Conservation (phyloP, 2,113 vertebrate species). For the Lycocorax pyrrhopterus region DNA sequence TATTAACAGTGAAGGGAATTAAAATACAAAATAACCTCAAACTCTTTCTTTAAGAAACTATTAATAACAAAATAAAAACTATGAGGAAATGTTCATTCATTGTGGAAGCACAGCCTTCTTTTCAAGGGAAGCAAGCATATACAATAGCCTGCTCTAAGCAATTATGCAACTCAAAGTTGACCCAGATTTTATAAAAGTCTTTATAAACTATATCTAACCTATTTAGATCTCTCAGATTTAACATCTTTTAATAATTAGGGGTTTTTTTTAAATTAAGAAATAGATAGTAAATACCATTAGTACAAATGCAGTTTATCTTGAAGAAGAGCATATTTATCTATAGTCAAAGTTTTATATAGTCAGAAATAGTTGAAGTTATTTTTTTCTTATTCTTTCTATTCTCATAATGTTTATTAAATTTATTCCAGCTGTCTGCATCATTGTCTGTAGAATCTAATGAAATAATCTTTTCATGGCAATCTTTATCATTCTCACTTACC, state of each 20-base stretch:
- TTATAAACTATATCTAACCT: neutral
- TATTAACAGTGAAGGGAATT: neutral
- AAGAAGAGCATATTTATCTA: neutral
- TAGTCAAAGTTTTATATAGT: neutral
- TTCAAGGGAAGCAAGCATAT: neutral
- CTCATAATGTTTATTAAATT: slow-evolving; percentile 14
- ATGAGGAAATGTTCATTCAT: neutral
- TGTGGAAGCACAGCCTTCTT: neutral
- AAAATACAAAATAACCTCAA: neutral
- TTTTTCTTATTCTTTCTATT: neutral
- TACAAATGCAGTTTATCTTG: neutral
- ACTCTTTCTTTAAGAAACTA: neutral
- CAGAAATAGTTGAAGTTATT: neutral
- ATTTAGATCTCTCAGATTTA: neutral
- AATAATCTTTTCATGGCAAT: slow-evolving; percentile 1
- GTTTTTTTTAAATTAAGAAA: neutral
- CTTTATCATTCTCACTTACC: neutral
- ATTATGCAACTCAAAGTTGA: neutral
- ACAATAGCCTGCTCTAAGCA: neutral
- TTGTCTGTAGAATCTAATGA: neutral
- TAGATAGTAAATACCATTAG: neutral
- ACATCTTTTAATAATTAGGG: neutral
- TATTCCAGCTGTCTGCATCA: neutral
- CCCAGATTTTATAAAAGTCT: neutral
- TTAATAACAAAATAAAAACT: neutral